Evolutionary conservation across 2,888 invertebrate genomes (phyloP), one percentile per base, ranked within the genome.

Genomic region (Coecobrya sp.): DNA sequence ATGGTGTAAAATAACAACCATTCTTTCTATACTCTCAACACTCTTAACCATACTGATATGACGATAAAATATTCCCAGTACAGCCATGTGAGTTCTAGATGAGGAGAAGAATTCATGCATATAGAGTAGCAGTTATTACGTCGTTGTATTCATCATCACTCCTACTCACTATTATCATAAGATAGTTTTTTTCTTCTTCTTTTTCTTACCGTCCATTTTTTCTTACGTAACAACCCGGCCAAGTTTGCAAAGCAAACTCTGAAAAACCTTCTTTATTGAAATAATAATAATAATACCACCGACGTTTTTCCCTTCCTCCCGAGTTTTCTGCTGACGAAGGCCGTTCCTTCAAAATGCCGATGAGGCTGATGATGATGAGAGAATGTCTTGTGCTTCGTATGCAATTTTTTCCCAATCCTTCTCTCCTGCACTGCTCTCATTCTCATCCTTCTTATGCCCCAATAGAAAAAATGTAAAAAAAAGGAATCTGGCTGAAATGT

Each of bases 131-230:
- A 81, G 52, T 81, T 81, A 81, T 81, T 81, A 81, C 81, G 59
- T 86, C 85, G 85, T 68, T 68, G 85, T 86, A 86, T 86, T 86
- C 85, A 86, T 86, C 85, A 86, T 86, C 68, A 68, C 68, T 65
- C 70, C 68, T 19, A 22, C 25, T 25, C 52, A 45, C 65, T 84
- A 84, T 84, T 25, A 84, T 84, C 45, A 84, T 84, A 62, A 42
- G 62, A 84, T 65, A 42, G 65, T 42, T 45, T 65, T 45, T 84
- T 84, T 49, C 65, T 68, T 87, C n/a, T 36, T 36, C 36, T 36
- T 36, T 36, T 36, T 7, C 79, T 87, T 76, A 76, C 87, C 87
- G 79, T 49, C 30, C 25, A 65, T 84, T 65, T 45, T 88, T 88
- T 79, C 89, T 89, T 89, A 89, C 52, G 89, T 49, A 89, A 89